A percentile compares a stretch with the other conserved stretches of the same genome.
Evolutionary conservation across 2,113 vertebrate species (phyloP).

Genomic region (Chinchilla lanigera): DNA sequence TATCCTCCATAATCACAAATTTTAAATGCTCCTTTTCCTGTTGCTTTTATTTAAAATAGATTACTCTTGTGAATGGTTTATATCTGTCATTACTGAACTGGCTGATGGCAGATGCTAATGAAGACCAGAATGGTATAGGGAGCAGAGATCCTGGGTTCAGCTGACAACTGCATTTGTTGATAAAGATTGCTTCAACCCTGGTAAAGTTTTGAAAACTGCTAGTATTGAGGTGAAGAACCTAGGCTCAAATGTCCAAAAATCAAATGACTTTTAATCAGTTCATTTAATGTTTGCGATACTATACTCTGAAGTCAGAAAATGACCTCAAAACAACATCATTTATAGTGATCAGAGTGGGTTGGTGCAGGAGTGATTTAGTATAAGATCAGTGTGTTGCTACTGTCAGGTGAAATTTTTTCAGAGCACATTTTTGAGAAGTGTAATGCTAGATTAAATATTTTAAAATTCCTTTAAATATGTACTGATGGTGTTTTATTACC

Average conservation of each 20-base stretch:
- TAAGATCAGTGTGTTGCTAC: background rate
- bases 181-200: background rate
- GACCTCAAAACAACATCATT: background rate
- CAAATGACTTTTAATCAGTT: background rate
- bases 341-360: background rate
- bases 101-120: background rate
- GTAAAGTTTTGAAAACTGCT: background rate
- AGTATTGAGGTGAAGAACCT: background rate
- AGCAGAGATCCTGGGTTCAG: background rate
- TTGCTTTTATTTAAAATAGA: background rate
- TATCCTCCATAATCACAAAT: background rate
- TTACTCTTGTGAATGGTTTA: background rate
- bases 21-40: background rate
- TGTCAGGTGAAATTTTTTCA: background rate
- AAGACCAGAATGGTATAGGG: background rate
- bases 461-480: slow-evolving; percentile 7
- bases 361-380: background rate
- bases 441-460: background rate
- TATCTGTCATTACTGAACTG: background rate
- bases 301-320: background rate
- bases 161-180: background rate
- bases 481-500: background rate
- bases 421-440: background rate
- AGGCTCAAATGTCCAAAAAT: background rate
- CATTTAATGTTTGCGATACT: background rate